Conservation (phyloP, 2,113 vertebrate genomes). For the Suncus etruscus region DNA sequence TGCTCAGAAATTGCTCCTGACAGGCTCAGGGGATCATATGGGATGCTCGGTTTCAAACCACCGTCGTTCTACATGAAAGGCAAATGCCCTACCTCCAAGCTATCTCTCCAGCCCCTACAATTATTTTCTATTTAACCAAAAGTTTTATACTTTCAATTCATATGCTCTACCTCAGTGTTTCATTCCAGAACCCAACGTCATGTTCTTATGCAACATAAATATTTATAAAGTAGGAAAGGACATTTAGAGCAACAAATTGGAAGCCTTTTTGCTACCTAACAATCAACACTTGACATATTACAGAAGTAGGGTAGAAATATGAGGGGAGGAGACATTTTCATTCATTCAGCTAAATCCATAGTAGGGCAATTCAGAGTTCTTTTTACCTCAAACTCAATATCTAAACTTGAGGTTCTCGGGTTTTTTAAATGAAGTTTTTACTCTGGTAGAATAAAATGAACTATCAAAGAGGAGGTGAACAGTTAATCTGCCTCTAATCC, state of each 20-base stretch:
- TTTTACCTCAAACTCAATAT: neutral
- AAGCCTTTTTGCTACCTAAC: neutral
- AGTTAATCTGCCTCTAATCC: neutral
- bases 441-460: neutral
- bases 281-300: neutral
- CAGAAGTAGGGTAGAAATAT: neutral
- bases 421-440: neutral
- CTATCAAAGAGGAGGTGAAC: rapidly evolving
- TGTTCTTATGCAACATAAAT: neutral
- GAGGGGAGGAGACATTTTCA: neutral
- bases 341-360: neutral
- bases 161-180: too few relatives aligned
- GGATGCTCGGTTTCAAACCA: too few relatives aligned
- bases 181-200: neutral
- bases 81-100: too few relatives aligned
- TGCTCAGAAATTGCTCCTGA: too few relatives aligned
- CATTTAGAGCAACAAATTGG: neutral
- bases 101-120: too few relatives aligned
- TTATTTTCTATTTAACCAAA: neutral
- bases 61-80: too few relatives aligned
- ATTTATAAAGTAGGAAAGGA: neutral
- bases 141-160: too few relatives aligned
- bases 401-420: neutral
- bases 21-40: too few relatives aligned
- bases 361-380: neutral